Percentiles rank a stretch among this genome's conserved stretches.
These are phyloP conservation scores for Gnathonemus echidnorhynchus DNA, from an alignment of 2,113 vertebrate genomes.

Conservation along the genomic window DNA sequence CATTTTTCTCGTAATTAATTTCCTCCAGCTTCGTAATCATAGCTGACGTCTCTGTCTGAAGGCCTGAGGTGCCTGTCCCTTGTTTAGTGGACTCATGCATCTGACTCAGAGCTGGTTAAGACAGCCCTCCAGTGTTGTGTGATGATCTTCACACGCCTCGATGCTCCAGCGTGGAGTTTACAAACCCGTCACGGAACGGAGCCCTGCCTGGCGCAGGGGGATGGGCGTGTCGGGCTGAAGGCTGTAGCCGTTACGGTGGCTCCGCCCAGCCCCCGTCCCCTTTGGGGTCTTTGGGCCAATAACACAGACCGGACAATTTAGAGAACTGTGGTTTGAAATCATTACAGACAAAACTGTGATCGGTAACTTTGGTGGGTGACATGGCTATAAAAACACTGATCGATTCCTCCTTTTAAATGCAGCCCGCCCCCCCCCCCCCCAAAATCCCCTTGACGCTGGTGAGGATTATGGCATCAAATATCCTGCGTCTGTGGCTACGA, in stretches of 20 bases:
- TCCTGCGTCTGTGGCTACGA: neutral
- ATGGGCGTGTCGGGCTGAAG: neutral
- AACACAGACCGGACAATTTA: constrained; percentile 37
- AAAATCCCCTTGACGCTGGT: neutral
- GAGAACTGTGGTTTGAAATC: constrained; percentile 36
- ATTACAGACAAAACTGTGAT: constrained; percentile 32
- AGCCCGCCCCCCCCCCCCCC: neutral
- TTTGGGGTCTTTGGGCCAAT: constrained; percentile 48
- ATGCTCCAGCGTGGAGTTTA: constrained; percentile 26
- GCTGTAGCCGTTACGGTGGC: too few relatives aligned
- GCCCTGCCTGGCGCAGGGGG: neutral
- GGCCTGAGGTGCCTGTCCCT: neutral
- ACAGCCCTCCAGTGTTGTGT: neutral
- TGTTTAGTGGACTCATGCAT: neutral
- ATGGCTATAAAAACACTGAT: constrained; percentile 27
- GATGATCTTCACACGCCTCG: neutral
- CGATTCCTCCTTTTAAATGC: neutral
- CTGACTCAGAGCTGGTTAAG: neutral
- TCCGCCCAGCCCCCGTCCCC: constrained; percentile 28
- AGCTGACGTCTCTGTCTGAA: neutral
- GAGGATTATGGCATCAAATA: neutral
- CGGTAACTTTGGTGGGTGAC: constrained; percentile 19
- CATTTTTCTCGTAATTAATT: neutral
- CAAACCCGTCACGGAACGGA: constrained; percentile 37
- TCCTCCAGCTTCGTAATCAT: neutral